These are phyloP conservation scores for Diadegma fenestrale DNA, from an alignment of 2,888 invertebrate species.

Conservation along the genomic window DNA sequence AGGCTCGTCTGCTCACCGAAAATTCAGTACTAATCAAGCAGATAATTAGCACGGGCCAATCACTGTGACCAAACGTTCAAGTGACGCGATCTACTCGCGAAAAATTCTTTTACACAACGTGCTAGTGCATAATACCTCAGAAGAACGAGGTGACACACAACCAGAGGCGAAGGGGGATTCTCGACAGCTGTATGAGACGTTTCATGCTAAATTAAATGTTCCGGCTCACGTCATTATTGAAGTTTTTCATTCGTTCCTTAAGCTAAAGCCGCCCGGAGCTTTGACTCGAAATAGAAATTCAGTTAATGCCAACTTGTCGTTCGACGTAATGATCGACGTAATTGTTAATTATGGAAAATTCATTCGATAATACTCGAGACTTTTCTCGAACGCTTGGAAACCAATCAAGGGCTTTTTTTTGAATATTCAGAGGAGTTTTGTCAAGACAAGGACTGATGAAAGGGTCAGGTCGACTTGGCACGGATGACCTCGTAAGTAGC, in stretches of 20 bases:
- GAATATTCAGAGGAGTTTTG: neutral
- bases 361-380: neutral
- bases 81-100: neutral
- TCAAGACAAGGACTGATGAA: neutral
- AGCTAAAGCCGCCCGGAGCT: neutral
- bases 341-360: neutral
- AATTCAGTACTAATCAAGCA: neutral
- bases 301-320: neutral
- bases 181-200: conserved; percentile 20
- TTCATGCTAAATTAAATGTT: neutral
- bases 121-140: conserved; percentile 26
- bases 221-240: neutral
- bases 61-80: neutral
- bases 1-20: neutral
- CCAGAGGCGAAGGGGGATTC: conserved; percentile 23
- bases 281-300: neutral
- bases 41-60: conserved; percentile 11
- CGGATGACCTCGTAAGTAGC: neutral
- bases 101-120: neutral
- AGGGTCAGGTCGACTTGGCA: neutral
- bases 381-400: neutral
- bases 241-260: neutral
- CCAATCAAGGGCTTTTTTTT: neutral
- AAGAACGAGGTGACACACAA: conserved; percentile 50
- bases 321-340: neutral